A percentile compares a stretch with the other conserved stretches of the same genome.
phyloP scores from a whole-genome alignment of 2,888 invertebrate species.

The Micoletzkya japonica region DNA sequence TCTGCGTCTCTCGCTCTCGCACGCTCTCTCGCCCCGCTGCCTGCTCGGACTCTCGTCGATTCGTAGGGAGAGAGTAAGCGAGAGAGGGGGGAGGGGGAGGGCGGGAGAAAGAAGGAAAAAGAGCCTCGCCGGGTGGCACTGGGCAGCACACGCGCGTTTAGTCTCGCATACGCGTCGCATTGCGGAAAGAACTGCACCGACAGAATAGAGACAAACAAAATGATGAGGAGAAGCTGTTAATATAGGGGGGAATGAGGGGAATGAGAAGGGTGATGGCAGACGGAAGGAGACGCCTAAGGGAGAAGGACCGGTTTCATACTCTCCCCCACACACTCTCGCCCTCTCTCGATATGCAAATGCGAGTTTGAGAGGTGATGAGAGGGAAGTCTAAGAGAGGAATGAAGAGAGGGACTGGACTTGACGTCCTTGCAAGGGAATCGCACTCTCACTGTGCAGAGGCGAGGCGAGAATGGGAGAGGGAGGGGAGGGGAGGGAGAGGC shows the following conservation, averaged over 20 bases:
- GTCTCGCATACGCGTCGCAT: too few relatives aligned
- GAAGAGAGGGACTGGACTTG: conserved; percentile 4
- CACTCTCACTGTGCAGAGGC: background rate
- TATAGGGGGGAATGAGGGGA: background rate
- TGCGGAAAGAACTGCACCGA: too few relatives aligned
- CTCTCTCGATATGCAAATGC: background rate
- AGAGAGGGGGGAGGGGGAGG: too few relatives aligned
- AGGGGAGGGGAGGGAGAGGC: conserved; percentile 1
- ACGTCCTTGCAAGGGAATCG: background rate
- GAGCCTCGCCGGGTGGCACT: conserved; percentile 6
- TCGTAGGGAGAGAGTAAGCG: background rate
- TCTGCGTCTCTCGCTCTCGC: background rate
- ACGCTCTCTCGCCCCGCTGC: background rate
- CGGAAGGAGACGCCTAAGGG: background rate
- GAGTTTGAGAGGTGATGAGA: background rate
- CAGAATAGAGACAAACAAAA: too few relatives aligned
- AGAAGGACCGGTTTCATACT: background rate
- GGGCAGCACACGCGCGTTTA: too few relatives aligned
- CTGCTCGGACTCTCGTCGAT: background rate
- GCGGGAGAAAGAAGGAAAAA: background rate
- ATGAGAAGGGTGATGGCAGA: conserved; percentile 1
- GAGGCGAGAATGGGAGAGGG: conserved; percentile 8
- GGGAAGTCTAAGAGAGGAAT: background rate
- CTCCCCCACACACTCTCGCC: background rate
- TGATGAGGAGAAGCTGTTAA: background rate